Evolutionary conservation across 2,113 vertebrate species (phyloP).

Genomic region (Misgurnus anguillicaudatus): DNA sequence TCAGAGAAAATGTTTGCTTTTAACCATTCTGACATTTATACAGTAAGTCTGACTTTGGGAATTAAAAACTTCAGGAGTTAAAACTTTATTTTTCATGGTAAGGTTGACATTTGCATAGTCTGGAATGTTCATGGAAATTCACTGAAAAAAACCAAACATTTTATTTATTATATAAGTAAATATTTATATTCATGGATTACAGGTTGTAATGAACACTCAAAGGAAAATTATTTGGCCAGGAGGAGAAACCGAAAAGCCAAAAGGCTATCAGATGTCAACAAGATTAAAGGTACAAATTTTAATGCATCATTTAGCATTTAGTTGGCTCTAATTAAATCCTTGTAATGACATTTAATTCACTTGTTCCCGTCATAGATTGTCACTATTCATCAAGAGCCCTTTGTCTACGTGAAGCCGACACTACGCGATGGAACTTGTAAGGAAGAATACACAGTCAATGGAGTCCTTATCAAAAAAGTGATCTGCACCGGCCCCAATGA

Average conservation of each 20-base stretch:
- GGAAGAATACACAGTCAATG: constrained; percentile 89
- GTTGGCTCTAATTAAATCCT: neutral
- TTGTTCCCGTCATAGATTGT: constrained; percentile 80
- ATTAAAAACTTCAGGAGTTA: no score
- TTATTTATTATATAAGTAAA: neutral
- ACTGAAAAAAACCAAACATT: neutral
- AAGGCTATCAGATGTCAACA: constrained; percentile 99
- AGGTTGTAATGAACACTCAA: constrained; percentile 94
- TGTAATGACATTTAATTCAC: constrained; percentile 20
- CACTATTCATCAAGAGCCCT: constrained; percentile 97
- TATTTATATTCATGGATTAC: constrained; percentile 33
- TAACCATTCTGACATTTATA: neutral
- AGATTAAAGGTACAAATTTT: constrained; percentile 82
- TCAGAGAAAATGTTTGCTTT: constrained; percentile 1
- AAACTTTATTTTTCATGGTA: no score
- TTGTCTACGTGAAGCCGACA: constrained; percentile 94
- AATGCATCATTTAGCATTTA: neutral
- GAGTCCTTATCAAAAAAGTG: constrained; percentile 94
- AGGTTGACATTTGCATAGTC: no score
- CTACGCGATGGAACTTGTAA: constrained; percentile 88
- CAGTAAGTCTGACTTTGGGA: no score
- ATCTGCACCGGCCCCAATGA: constrained; percentile 96
- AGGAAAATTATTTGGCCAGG: constrained; percentile 99
- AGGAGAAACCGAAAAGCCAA: constrained; percentile 93
- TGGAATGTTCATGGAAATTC: no score